Evolutionary conservation across 1,140 invertebrate genomes (phyloP), one percentile per base, ranked within the genome.

Genomic region (Anadara kagoshimensis): DNA sequence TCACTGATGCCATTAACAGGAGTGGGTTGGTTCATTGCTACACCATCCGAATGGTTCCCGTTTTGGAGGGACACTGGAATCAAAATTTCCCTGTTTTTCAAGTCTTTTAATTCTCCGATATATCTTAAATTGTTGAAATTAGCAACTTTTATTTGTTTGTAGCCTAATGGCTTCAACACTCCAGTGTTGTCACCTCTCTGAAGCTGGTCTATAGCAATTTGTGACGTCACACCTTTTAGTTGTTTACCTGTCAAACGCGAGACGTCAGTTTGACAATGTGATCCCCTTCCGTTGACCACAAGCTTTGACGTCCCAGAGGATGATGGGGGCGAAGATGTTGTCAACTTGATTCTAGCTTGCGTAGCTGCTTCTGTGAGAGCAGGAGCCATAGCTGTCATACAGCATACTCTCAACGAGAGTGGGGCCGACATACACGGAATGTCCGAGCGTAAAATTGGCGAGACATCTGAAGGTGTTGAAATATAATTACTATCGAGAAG

Each of bases 331-430:
- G 77, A 78, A 45, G 77, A 68, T 43, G 69, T 66, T 43, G 82
- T 77, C 53, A 86, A 73, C 68, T 82, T 84, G 59, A 83, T 82
- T 65, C 78, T 75, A 57, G 81, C 75, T 69, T 85, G 80, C 54
- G 78, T 78, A 57, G 81, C 79, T 72, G 85, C 80, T 75, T 87
- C 85, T 68, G 85, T 87, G 54, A 87, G 79, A 59, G 86, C 86
- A 58, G 86, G 86, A 74, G 86, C 86, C 86, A 87, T 87, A 68
- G 82, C 81, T 75, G 83, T 84, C 78, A 85, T 80, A 76, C 86
- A 86, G 75, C 86, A 87, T 86, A 86, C 76, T 85, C 86, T 85
- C 76, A 86, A 75, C 61, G 85, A 79, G 73, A 85, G 74, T 56
- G 83, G 83, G 44, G 63, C 75, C 29, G 75, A 83, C 83, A 85